Evolutionary conservation across 92 coral and sea anemone species (phyloP).

Genomic region (Zoanthus sansibaricus): DNA sequence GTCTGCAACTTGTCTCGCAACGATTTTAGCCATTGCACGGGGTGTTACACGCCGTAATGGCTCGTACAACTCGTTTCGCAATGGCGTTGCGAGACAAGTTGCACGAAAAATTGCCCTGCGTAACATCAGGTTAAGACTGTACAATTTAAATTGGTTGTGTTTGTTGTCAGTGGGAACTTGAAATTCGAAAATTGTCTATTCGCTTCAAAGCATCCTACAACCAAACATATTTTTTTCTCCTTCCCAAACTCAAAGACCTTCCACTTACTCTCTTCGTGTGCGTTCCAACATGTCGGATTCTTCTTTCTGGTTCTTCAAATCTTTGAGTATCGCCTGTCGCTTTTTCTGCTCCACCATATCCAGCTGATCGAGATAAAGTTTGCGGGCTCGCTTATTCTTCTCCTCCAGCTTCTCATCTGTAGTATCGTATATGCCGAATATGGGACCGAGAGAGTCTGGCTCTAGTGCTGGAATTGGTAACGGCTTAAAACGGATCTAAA

Average conservation of each 20-base stretch:
- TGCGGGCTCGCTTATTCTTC: conserved; percentile 80
- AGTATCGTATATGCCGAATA: conserved; percentile 92
- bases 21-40: too few species aligned
- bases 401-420: conserved; percentile 90
- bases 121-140: too few species aligned
- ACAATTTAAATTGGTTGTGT: too few species aligned
- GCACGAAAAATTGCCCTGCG: too few species aligned
- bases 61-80: too few species aligned
- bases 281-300: conserved; percentile 97
- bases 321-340: conserved; percentile 89
- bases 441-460: conserved; percentile 95
- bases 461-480: conserved; percentile 97
- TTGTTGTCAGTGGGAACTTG: too few species aligned
- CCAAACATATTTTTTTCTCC: too few species aligned
- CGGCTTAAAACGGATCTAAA: conserved; percentile 92
- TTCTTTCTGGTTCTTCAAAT: conserved; percentile 88
- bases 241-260: background rate
- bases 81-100: too few species aligned
- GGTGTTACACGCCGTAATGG: too few species aligned
- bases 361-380: conserved; percentile 91
- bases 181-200: too few species aligned
- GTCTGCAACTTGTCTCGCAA: too few species aligned
- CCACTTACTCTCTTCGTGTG: conserved; percentile 88
- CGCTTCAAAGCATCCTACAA: too few species aligned
- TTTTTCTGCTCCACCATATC: conserved; percentile 98